These are phyloP conservation scores for Eubasilissa regina DNA, from an alignment of 1,140 invertebrate genomes.

Conservation along the genomic window DNA sequence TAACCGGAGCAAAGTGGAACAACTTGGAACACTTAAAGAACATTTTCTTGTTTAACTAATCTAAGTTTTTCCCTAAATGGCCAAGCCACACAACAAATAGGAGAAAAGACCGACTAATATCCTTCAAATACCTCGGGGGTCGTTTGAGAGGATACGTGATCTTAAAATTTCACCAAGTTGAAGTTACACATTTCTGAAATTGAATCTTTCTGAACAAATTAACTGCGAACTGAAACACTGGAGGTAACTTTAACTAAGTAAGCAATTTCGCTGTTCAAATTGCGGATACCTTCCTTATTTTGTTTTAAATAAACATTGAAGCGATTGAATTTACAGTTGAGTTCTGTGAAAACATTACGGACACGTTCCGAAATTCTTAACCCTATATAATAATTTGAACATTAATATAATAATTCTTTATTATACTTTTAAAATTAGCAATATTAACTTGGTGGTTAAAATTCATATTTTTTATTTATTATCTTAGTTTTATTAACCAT, in stretches of 20 bases:
- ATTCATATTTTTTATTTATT: too few relatives aligned
- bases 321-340: too few relatives aligned
- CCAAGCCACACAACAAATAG: conserved; percentile 40
- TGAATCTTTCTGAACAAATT: conserved; percentile 44
- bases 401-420: too few relatives aligned
- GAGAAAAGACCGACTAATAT: conserved; percentile 48
- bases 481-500: too few relatives aligned
- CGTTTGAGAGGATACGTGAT: conserved; percentile 28
- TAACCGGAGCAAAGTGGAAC: conserved; percentile 8
- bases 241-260: conserved; percentile 22
- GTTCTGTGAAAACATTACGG: too few relatives aligned
- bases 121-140: conserved; percentile 34
- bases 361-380: too few relatives aligned
- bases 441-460: too few relatives aligned
- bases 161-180: conserved; percentile 24
- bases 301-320: conserved; percentile 6
- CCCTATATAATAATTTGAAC: too few relatives aligned
- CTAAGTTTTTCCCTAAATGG: conserved; percentile 52
- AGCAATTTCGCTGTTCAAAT: neutral
- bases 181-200: conserved; percentile 42
- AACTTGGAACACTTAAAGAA: conserved; percentile 17
- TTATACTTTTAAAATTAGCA: too few relatives aligned
- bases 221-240: conserved; percentile 2
- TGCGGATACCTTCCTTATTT: conserved; percentile 5
- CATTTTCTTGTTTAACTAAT: conserved; percentile 48